Percentiles rank a stretch among this genome's conserved stretches.
Conservation (phyloP, 1,140 invertebrate species). For the Apis dorsata region DNA sequence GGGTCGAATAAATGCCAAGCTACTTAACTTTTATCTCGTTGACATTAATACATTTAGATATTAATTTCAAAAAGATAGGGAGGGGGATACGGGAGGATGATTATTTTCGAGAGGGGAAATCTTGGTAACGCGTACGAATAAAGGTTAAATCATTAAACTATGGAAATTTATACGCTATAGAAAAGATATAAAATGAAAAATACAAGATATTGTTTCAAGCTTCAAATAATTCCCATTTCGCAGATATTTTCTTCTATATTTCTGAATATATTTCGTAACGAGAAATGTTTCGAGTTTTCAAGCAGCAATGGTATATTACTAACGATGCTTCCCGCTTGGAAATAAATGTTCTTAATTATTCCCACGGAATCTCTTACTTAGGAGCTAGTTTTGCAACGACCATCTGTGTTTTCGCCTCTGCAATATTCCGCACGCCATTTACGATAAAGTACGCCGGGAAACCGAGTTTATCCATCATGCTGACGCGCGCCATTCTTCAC, state of each 20-base stretch:
- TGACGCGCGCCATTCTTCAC: slow-evolving; percentile 63
- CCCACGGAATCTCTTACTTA: slow-evolving; percentile 48
- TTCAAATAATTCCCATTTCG: neutral
- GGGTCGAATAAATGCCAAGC: neutral
- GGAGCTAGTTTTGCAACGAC: slow-evolving; percentile 29
- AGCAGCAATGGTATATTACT: too few relatives aligned
- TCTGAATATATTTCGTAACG: neutral
- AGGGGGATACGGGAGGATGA: too few relatives aligned
- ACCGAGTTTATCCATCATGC: slow-evolving; percentile 67
- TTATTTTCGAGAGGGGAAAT: neutral
- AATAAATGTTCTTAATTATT: slow-evolving; percentile 63
- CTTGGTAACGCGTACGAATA: neutral
- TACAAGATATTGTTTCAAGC: too few relatives aligned
- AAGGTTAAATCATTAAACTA: neutral
- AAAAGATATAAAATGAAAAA: too few relatives aligned
- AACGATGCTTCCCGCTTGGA: slow-evolving; percentile 2
- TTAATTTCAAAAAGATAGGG: neutral
- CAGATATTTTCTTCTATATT: neutral
- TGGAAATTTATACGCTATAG: too few relatives aligned
- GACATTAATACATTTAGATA: neutral
- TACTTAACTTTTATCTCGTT: neutral
- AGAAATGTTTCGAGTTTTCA: slow-evolving; percentile 14
- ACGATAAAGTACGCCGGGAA: slow-evolving; percentile 59
- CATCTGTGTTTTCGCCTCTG: slow-evolving; percentile 61
- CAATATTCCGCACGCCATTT: slow-evolving; percentile 32